phyloP scores from a whole-genome alignment of 2,888 invertebrate species.

The Drosophila cracens region DNA sequence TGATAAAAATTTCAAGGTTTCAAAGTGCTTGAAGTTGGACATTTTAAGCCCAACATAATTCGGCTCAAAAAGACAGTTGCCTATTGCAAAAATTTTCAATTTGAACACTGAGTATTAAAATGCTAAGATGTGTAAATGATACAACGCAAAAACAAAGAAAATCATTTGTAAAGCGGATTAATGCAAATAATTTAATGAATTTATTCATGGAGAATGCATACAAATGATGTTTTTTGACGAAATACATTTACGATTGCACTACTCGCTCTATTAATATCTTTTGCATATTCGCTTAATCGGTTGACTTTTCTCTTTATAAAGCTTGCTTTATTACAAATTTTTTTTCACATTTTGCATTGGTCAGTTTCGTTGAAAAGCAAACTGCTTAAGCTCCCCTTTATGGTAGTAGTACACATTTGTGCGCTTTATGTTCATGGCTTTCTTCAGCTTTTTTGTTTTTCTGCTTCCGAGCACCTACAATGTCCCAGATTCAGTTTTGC shows the following conservation, averaged over 20 bases:
- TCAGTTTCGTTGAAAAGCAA: conserved; percentile 29
- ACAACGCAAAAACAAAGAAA: not conserved
- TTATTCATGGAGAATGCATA: not conserved
- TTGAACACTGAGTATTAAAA: not conserved
- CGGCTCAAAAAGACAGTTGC: not conserved
- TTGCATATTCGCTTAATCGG: not conserved
- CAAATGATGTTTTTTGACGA: not conserved
- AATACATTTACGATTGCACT: not conserved
- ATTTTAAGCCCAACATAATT: not conserved
- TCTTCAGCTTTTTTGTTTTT: conserved; percentile 11
- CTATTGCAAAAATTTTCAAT: not conserved
- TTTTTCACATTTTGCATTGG: conserved; percentile 18
- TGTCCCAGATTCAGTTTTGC: conserved; percentile 57
- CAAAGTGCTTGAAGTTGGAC: not conserved
- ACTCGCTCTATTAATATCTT: not conserved
- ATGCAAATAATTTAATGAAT: not conserved
- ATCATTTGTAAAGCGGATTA: not conserved
- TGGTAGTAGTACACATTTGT: conserved; percentile 18
- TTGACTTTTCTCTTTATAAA: conserved; percentile 11
- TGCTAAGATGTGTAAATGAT: not conserved
- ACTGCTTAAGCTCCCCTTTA: conserved; percentile 35
- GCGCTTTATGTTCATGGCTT: conserved; percentile 28
- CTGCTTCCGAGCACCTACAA: conserved; percentile 35
- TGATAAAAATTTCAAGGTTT: not conserved
- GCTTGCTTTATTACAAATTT: conserved; percentile 1